Evolutionary conservation across 1,140 invertebrate genomes (phyloP).

Genomic region (Drosophila jambulina): DNA sequence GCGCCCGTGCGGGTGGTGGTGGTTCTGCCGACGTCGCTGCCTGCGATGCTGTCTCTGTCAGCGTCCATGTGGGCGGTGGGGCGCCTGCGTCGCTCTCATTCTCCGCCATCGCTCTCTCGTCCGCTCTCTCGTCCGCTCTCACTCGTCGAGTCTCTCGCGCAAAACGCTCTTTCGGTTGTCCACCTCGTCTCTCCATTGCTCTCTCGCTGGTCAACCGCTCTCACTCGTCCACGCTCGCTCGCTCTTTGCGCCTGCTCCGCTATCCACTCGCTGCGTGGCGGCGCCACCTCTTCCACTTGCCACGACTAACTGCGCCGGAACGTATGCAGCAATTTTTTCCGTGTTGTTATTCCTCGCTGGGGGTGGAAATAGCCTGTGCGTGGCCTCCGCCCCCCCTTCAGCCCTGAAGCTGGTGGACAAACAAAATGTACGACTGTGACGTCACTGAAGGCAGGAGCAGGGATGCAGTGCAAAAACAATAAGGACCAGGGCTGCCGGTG

Average conservation of each 20-base stretch:
- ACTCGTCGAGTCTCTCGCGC: neutral
- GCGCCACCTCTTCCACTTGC: slow-evolving; percentile 19
- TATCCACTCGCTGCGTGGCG: slow-evolving; percentile 41
- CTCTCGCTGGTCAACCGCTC: neutral
- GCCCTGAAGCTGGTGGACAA: neutral
- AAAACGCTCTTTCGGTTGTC: neutral
- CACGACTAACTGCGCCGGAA: slow-evolving; percentile 27
- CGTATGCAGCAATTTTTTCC: slow-evolving; percentile 54
- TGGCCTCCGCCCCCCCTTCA: neutral
- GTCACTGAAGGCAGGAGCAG: slow-evolving; percentile 15
- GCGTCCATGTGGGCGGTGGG: slow-evolving; percentile 31
- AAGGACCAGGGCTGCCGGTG: slow-evolving; percentile 3
- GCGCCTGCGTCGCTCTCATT: slow-evolving; percentile 37
- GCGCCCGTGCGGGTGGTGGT: slow-evolving; percentile 59
- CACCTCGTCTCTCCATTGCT: neutral
- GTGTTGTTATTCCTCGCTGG: slow-evolving; percentile 34
- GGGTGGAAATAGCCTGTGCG: slow-evolving; percentile 61
- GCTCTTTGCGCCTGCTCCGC: slow-evolving; percentile 41
- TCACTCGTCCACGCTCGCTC: neutral
- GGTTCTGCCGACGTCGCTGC: slow-evolving; percentile 52
- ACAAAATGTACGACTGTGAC: slow-evolving; percentile 19
- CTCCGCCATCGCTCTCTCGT: slow-evolving; percentile 13
- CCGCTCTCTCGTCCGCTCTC: neutral
- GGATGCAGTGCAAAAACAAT: slow-evolving; percentile 13
- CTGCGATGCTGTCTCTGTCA: slow-evolving; percentile 15